Conservation (phyloP, 1,140 invertebrate genomes). For the Muscidifurax raptorellus region DNA sequence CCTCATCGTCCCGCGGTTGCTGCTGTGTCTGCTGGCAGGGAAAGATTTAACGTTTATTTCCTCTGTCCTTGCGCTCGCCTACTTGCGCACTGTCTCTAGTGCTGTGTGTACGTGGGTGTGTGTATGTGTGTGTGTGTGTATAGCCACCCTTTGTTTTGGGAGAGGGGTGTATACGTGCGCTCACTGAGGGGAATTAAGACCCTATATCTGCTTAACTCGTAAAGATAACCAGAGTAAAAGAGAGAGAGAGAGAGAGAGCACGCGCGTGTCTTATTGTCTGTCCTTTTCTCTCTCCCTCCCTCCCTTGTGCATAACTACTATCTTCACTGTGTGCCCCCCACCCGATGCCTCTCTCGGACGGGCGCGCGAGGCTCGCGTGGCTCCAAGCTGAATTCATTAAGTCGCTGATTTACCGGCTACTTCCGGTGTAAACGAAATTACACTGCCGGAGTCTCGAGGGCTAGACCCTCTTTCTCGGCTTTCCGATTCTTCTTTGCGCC, state of each 20-base stretch:
- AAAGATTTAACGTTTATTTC: slow-evolving; percentile 72
- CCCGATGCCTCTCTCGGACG: slow-evolving; percentile 4
- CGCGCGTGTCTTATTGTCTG: slow-evolving; percentile 59
- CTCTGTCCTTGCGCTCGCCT: slow-evolving; percentile 56
- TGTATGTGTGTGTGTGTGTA: neutral
- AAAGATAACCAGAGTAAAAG: slow-evolving; percentile 66
- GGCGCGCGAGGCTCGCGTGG: slow-evolving; percentile 12
- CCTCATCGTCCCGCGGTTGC: slow-evolving; percentile 54
- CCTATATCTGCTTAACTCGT: slow-evolving; percentile 69
- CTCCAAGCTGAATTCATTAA: slow-evolving; percentile 67
- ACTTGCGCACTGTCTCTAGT: neutral
- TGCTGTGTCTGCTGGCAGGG: slow-evolving; percentile 51
- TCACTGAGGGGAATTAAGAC: slow-evolving; percentile 30
- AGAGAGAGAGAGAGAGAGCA: neutral
- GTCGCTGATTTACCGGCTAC: slow-evolving; percentile 71
- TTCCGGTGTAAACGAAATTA: slow-evolving; percentile 72
- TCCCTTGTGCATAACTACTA: neutral
- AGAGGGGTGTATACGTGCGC: neutral
- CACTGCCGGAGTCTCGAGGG: slow-evolving; percentile 25
- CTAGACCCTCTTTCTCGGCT: neutral
- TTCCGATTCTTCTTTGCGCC: neutral
- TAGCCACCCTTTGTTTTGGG: slow-evolving; percentile 34
- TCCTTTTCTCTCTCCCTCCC: slow-evolving; percentile 14
- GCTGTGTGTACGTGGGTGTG: neutral
- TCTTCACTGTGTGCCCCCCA: neutral